Conservation (phyloP, 1,140 invertebrate genomes). For the Antheraea pernyi region DNA sequence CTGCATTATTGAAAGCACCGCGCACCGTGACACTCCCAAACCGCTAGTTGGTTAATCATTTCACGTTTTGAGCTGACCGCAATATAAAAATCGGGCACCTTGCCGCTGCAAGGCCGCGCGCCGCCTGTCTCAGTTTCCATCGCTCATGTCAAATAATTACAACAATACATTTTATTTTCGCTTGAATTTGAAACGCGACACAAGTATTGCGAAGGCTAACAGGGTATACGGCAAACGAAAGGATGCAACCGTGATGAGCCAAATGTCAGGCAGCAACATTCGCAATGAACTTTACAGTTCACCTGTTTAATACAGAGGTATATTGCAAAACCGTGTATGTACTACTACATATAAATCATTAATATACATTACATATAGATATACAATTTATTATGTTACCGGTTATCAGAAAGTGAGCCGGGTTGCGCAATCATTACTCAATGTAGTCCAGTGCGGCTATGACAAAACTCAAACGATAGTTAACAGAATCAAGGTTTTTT, state of each 20-base stretch:
- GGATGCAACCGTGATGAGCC: slow-evolving; percentile 50
- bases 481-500: slow-evolving; percentile 6
- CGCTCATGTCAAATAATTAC: slow-evolving; percentile 51
- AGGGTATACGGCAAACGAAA: slow-evolving; percentile 52
- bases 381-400: background rate
- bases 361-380: background rate
- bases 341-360: background rate
- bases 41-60: slow-evolving; percentile 45
- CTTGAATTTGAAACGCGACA: slow-evolving; percentile 36
- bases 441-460: background rate
- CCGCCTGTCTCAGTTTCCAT: slow-evolving; percentile 50
- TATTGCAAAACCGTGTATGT: background rate
- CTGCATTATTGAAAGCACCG: slow-evolving; percentile 34
- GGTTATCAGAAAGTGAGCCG: slow-evolving; percentile 10
- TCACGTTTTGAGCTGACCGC: slow-evolving; percentile 57
- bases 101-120: slow-evolving; percentile 50
- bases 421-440: background rate
- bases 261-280: slow-evolving; percentile 63
- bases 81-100: slow-evolving; percentile 68
- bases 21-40: slow-evolving; percentile 35
- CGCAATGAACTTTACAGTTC: slow-evolving; percentile 48
- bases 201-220: slow-evolving; percentile 65
- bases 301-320: slow-evolving; percentile 12
- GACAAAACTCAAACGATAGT: slow-evolving; percentile 8
- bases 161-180: slow-evolving; percentile 24